phyloP scores from a whole-genome alignment of 1,140 invertebrate species.

The Platyscapa corneri region DNA sequence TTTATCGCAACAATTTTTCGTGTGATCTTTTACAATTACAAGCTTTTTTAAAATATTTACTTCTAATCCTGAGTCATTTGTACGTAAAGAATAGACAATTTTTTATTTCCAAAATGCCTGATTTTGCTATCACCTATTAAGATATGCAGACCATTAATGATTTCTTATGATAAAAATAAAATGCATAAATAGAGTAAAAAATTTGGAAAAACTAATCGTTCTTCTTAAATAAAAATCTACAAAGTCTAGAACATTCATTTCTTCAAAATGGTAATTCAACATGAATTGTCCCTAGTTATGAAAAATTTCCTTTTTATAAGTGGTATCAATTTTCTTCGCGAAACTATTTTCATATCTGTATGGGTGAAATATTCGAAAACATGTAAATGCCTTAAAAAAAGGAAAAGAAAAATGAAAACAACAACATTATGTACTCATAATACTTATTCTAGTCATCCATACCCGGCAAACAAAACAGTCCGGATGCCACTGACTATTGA shows the following conservation, averaged over 20 bases:
- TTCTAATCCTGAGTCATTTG: background rate
- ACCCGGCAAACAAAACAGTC: constrained; percentile 99
- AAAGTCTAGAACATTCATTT: background rate
- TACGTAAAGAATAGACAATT: background rate
- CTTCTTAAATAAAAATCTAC: background rate
- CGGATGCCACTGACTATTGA: constrained; percentile 99
- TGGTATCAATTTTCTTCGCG: no score
- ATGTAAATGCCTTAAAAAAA: background rate
- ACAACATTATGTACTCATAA: background rate
- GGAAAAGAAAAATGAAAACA: background rate
- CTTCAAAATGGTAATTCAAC: no score
- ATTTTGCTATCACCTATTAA: no score
- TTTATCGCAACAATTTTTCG: background rate
- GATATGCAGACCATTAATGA: background rate
- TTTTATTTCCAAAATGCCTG: background rate
- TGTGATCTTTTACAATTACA: background rate
- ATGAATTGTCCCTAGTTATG: no score
- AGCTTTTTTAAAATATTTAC: background rate
- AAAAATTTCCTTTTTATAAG: no score
- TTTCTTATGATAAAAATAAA: background rate
- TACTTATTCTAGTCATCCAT: constrained; percentile 61
- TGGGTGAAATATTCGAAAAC: background rate
- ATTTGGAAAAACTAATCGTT: background rate
- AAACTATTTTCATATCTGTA: no score
- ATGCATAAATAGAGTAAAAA: background rate